Percentiles rank a stretch among this genome's conserved stretches.
Evolutionary conservation across 2,888 invertebrate species (phyloP).

Genomic region (Pseudococcus viburni): DNA sequence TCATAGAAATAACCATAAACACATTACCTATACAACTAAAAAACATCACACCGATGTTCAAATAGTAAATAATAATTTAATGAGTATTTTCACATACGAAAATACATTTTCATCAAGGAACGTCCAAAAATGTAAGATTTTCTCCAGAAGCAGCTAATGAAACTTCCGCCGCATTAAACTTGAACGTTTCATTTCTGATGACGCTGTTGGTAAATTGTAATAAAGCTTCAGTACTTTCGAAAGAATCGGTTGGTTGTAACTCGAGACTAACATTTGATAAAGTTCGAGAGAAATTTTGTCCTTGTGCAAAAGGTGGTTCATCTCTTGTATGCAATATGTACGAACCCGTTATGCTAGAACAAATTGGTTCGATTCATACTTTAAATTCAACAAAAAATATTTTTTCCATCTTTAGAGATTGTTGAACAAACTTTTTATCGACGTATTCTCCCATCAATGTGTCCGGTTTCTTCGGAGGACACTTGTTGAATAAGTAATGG

Average conservation of each 20-base stretch:
- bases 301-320: conserved; percentile 67
- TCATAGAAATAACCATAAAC: no score
- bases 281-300: conserved; percentile 40
- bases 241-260: neutral
- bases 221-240: neutral
- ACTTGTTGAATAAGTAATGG: conserved; percentile 68
- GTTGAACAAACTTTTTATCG: conserved; percentile 67
- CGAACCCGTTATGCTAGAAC: conserved; percentile 68
- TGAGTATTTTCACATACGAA: neutral
- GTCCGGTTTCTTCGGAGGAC: conserved; percentile 64
- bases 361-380: neutral
- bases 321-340: conserved; percentile 68
- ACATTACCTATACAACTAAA: no score
- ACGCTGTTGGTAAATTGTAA: neutral
- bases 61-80: no score
- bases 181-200: neutral
- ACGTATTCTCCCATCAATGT: conserved; percentile 69
- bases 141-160: conserved; percentile 28
- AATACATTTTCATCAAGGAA: neutral
- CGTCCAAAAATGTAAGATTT: neutral
- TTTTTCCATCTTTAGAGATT: neutral
- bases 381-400: neutral
- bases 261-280: neutral
- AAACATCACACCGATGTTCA: no score
- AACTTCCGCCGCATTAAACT: neutral